phyloP scores from a whole-genome alignment of 2,113 vertebrate genomes.

The Phrynosoma blainvillii region DNA sequence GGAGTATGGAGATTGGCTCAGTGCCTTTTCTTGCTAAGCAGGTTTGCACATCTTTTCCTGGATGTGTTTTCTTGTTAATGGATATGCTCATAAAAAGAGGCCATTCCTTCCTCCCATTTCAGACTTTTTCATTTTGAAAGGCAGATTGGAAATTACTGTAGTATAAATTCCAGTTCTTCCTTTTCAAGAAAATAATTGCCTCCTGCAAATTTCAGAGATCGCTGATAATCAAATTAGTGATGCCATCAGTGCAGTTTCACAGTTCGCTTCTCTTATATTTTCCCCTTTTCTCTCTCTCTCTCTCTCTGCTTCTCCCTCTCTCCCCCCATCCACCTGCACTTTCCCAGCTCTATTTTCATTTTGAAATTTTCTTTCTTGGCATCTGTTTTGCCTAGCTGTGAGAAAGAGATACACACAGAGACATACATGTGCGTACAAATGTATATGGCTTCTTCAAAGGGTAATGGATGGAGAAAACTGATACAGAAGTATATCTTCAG shows the following conservation, averaged over 20 bases:
- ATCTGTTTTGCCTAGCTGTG: neutral
- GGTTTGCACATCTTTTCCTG: constrained; percentile 30
- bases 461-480: neutral
- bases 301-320: neutral
- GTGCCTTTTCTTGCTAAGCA: neutral
- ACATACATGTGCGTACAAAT: neutral
- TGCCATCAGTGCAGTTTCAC: constrained; percentile 42
- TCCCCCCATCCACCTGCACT: too few species aligned
- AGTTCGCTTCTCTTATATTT: constrained; percentile 12
- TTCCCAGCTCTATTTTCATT: neutral
- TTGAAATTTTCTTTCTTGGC: neutral
- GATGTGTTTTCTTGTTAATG: constrained; percentile 35
- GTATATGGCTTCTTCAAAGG: neutral
- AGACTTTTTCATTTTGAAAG: constrained; percentile 42
- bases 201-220: constrained; percentile 45
- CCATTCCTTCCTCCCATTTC: constrained; percentile 28
- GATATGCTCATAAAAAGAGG: constrained; percentile 36
- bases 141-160: constrained; percentile 20
- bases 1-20: neutral
- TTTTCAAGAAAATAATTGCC: constrained; percentile 51
- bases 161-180: constrained; percentile 26
- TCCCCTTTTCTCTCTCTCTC: neutral
- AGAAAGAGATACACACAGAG: too few species aligned
- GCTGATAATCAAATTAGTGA: constrained; percentile 48
- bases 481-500: too few species aligned